A percentile compares a stretch with the other conserved stretches of the same genome.
Conservation (phyloP, 2,113 vertebrate genomes). For the Nothocercus nigrocapillus region DNA sequence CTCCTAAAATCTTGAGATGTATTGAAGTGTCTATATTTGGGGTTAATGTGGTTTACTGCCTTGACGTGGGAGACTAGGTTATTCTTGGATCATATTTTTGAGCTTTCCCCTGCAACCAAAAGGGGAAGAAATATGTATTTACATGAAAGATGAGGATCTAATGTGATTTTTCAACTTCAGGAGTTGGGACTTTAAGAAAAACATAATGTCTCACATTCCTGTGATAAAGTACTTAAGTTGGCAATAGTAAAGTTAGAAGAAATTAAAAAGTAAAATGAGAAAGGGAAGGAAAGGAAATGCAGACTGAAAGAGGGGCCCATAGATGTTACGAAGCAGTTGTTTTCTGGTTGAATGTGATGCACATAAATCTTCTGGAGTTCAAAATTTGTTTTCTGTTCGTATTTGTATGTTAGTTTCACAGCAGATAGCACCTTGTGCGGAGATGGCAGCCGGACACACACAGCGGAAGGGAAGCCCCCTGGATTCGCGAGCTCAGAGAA, state of each 20-base stretch:
- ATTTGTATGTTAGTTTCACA: neutral
- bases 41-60: constrained; percentile 11
- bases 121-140: constrained; percentile 18
- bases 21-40: constrained; percentile 19
- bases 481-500: neutral
- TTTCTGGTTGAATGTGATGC: neutral
- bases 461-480: neutral
- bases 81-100: constrained; percentile 36
- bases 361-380: neutral
- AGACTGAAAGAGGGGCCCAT: neutral
- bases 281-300: neutral
- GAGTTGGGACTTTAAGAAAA: neutral
- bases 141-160: constrained; percentile 37
- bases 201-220: neutral
- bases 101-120: constrained; percentile 49
- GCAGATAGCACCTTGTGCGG: neutral
- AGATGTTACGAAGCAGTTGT: neutral
- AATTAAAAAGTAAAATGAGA: neutral
- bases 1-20: constrained; percentile 11
- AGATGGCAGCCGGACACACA: neutral
- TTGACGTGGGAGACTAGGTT: constrained; percentile 7
- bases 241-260: neutral
- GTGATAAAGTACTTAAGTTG: neutral
- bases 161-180: neutral
- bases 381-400: neutral